A percentile compares a stretch with the other conserved stretches of the same genome.
These are phyloP conservation scores for Phoebastria nigripes DNA, from an alignment of 2,797 vertebrate species.

Conservation along the genomic window DNA sequence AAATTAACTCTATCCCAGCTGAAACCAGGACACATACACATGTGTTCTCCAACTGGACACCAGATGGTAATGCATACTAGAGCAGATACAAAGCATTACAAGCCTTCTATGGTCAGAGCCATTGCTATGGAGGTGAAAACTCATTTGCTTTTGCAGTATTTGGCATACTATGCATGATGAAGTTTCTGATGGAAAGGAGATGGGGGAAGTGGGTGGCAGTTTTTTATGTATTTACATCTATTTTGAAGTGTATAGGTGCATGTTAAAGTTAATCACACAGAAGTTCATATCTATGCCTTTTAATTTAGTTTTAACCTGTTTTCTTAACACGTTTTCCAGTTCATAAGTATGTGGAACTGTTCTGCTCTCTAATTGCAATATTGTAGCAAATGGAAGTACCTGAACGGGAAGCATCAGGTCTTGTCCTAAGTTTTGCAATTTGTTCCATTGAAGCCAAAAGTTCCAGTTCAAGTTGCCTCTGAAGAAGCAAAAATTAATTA, in stretches of 20 bases:
- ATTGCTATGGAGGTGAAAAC: background rate
- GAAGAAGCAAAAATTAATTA: background rate
- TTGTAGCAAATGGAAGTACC: background rate
- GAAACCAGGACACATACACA: background rate
- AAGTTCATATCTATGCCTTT: background rate
- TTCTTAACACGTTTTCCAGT: background rate
- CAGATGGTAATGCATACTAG: background rate
- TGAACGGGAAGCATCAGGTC: background rate
- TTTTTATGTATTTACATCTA: background rate
- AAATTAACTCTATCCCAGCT: too few species aligned
- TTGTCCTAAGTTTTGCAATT: background rate
- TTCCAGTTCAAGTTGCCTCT: background rate
- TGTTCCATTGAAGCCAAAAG: background rate
- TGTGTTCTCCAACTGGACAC: background rate
- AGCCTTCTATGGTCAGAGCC: background rate
- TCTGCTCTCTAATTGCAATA: background rate
- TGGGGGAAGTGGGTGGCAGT: background rate
- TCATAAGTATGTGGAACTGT: background rate
- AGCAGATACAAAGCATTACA: background rate
- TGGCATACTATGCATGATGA: background rate
- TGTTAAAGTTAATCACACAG: background rate
- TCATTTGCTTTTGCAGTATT: background rate
- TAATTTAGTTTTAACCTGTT: background rate
- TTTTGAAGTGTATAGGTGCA: background rate
- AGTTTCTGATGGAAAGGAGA: background rate